Percentiles rank a stretch among this genome's conserved stretches.
phyloP scores from a whole-genome alignment of 1,140 invertebrate genomes.

The Pentalonia nigronervosa region DNA sequence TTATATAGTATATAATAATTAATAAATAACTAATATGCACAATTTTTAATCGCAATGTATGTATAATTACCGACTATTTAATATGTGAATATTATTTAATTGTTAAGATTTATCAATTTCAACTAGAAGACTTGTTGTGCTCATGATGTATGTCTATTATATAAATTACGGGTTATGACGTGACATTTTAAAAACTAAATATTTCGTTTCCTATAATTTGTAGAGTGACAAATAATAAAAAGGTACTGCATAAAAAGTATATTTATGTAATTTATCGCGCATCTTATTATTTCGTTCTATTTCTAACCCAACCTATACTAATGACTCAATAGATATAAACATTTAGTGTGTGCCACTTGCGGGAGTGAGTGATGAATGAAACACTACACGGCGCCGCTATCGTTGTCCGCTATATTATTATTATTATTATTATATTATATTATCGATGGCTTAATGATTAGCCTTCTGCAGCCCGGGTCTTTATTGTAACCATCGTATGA shows the following conservation, averaged over 20 bases:
- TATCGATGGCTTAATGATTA: conserved; percentile 24
- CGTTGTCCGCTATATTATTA: not conserved
- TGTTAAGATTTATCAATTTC: not conserved
- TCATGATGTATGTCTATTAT: not conserved
- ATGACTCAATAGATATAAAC: conserved; percentile 37
- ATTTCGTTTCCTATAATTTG: not conserved
- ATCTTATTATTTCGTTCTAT: not conserved
- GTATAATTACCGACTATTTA: not conserved
- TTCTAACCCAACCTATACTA: too few relatives aligned
- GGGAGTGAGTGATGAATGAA: conserved; percentile 41
- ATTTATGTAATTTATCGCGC: not conserved
- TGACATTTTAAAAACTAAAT: not conserved
- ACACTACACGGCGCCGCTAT: conserved; percentile 28
- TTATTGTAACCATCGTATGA: not conserved
- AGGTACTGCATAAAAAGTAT: not conserved
- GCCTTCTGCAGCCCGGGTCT: not conserved
- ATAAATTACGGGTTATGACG: not conserved
- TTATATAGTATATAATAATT: too few relatives aligned
- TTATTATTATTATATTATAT: conserved; percentile 2
- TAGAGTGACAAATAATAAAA: not conserved
- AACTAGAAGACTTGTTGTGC: not conserved
- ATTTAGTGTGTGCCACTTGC: conserved; percentile 1
- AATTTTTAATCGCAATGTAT: not conserved
- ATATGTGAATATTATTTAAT: not conserved
- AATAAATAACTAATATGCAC: too few relatives aligned